Base-by-base conservation (phyloP, 2,797 vertebrate species). In the Triplophysa yarkandensis region DNA sequence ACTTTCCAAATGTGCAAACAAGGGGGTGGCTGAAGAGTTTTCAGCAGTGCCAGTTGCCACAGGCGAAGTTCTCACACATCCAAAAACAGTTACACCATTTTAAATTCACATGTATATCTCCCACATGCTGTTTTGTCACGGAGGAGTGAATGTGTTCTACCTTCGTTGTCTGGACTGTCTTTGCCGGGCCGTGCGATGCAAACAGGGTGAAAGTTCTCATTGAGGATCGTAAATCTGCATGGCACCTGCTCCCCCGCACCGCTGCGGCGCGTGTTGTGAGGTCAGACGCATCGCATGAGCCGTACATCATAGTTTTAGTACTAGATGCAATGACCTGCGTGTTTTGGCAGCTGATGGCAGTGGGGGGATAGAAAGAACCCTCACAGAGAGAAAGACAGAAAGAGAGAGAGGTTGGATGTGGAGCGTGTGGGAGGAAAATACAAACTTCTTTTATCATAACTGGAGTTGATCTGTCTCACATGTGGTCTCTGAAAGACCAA, bases 301-400 rank as follows among this genome's bases (percentile, higher is more conserved):
- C 84, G 88, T 90, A 85, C 80, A 88, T 91, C 89, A 91, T 87
- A 87, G 90, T 92, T 91, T 89, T 90, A 86, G 85, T 82, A 81
- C 87, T 86, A 85, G 87, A 89, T 88, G 80, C 86, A 85, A 87
- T 72, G 36, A 58, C 76, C 85, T 71, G 83, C 89, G 89, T 93
- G 88, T 91, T 91, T 91, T 92, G 90, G 88, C 91, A 92, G 88
- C 89, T 90, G 88, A 89, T 83, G 62, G 83, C 82, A 83, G 79
- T 75, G 21, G 81, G 78, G 69, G 76, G 77, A 77, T 77, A 44
- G 65, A 80, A 27, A 55, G 63, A 55, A 52, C 43, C 34, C 57
- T 74, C 65, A 65, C 36, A 1, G 57, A 17, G 41, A 54, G 39
- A 77, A 74, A 32, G 34, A 68, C 44, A 54, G 39, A 10, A 10